Evolutionary conservation across 2,888 invertebrate genomes (phyloP).

Genomic region (Euzophera pinguis): DNA sequence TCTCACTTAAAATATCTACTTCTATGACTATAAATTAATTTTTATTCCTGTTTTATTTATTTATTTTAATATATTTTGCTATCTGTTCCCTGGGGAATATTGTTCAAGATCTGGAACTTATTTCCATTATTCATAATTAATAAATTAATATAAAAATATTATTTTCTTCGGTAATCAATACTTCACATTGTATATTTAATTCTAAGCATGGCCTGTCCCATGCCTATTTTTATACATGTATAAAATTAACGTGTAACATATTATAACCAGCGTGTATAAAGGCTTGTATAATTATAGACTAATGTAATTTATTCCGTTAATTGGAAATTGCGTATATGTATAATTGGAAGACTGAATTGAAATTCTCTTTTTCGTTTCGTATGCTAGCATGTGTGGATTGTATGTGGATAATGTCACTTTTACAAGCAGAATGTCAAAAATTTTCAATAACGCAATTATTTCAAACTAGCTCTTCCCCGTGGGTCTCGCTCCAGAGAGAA

Average conservation of each 20-base stretch:
- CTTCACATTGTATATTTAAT: not conserved
- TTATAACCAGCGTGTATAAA: slow-evolving; percentile 2
- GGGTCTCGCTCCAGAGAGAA: no score
- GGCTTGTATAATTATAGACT: slow-evolving; percentile 7
- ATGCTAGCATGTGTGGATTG: not conserved
- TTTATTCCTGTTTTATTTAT: no score
- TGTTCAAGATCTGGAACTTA: no score
- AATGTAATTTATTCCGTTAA: slow-evolving; percentile 9
- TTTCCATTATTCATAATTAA: no score
- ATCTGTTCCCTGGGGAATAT: no score
- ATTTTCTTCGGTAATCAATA: not conserved
- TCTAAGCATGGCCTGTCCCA: not conserved
- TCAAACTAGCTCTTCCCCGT: no score
- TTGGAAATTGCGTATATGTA: slow-evolving; percentile 2
- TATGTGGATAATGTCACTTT: not conserved
- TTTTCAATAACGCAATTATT: no score
- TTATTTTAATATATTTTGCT: no score
- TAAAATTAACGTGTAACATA: slow-evolving; percentile 1
- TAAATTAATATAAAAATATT: no score
- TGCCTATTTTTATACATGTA: not conserved
- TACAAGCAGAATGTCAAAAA: no score
- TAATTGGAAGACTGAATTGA: slow-evolving; percentile 9
- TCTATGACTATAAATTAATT: no score
- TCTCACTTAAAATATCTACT: no score
- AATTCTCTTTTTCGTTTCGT: slow-evolving; percentile 1